A percentile compares a stretch with the other conserved stretches of the same genome.
Conservation (phyloP, 2,797 vertebrate genomes). For the Emydoidea blandingii region DNA sequence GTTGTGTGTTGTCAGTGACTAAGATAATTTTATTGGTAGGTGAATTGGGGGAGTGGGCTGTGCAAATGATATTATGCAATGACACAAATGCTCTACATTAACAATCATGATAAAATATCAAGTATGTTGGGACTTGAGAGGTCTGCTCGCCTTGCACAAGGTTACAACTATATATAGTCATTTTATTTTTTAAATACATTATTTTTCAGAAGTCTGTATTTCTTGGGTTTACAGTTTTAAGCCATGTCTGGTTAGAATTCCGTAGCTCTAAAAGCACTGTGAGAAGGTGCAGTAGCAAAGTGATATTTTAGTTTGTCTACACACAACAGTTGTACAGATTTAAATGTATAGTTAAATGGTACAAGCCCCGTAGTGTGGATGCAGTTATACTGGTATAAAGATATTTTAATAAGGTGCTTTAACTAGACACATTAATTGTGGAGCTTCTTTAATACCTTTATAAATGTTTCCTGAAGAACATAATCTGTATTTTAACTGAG, state of each 20-base stretch:
- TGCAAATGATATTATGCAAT: too few relatives aligned
- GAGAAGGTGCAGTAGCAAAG: background rate
- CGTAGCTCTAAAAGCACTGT: slow-evolving; percentile 3
- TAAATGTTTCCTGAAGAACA: background rate
- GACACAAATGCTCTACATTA: background rate
- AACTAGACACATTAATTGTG: background rate
- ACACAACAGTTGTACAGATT: background rate
- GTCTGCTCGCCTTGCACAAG: background rate
- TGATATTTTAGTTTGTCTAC: background rate
- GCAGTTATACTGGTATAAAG: background rate
- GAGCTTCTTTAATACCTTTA: background rate
- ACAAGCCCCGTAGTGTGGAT: background rate
- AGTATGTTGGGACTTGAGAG: too few relatives aligned
- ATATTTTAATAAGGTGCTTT: background rate
- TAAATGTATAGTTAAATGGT: background rate
- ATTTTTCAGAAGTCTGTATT: background rate
- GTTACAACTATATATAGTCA: background rate
- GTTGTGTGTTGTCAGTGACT: too few relatives aligned
- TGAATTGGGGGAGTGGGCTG: too few relatives aligned
- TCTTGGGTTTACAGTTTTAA: background rate
- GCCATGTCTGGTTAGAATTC: background rate
- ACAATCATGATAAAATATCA: background rate
- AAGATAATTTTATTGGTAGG: too few relatives aligned
- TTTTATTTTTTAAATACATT: background rate
- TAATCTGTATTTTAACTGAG: background rate